phyloP scores from a whole-genome alignment of 2,113 vertebrate species.

The Bos indicus region DNA sequence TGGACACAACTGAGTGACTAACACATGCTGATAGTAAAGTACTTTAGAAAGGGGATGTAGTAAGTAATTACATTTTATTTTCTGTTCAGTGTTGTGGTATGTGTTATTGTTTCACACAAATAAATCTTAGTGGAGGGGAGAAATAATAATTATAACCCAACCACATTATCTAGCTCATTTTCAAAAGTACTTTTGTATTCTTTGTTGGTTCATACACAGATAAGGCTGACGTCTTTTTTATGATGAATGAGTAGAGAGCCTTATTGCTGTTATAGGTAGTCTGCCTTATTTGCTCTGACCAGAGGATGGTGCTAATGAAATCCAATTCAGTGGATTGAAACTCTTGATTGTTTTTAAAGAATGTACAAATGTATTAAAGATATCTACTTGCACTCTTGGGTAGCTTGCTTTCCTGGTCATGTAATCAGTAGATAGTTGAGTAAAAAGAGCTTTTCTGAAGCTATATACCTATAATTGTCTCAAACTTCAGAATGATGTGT shows the following conservation, averaged over 20 bases:
- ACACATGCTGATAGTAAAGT: background rate
- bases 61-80: background rate
- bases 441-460: conserved; percentile 31
- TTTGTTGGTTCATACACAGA: background rate
- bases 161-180: background rate
- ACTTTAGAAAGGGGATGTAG: background rate
- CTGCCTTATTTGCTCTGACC: background rate
- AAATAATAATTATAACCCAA: background rate
- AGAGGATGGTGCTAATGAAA: background rate
- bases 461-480: background rate
- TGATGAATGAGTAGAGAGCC: background rate
- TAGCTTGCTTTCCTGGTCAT: background rate
- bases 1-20: background rate
- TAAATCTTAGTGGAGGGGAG: background rate
- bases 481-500: background rate
- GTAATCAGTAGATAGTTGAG: background rate
- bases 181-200: background rate
- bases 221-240: background rate
- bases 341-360: background rate
- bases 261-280: background rate
- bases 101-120: background rate
- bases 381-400: background rate
- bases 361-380: background rate
- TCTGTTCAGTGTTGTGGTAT: background rate
- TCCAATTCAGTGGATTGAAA: background rate